A percentile compares a stretch with the other conserved stretches of the same genome.
Conservation (phyloP, 2,113 vertebrate species). For the Protobothrops mucrosquamatus region DNA sequence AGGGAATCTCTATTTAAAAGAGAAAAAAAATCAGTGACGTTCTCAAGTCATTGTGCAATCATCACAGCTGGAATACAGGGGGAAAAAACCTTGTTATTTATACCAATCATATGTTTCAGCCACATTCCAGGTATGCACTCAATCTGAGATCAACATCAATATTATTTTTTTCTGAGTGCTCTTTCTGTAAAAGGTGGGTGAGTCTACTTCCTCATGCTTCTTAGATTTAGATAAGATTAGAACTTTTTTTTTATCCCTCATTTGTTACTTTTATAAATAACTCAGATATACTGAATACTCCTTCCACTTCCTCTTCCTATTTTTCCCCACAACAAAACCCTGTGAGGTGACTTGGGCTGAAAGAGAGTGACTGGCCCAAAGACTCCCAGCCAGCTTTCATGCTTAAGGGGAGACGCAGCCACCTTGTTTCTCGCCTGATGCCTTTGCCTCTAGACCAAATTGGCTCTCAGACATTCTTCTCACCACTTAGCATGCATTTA, state of each 20-base stretch:
- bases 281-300: background rate
- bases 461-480: background rate
- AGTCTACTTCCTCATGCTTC: background rate
- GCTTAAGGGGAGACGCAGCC: background rate
- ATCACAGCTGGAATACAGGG: background rate
- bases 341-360: background rate
- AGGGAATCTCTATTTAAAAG: background rate
- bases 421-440: background rate
- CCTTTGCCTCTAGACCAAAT: background rate
- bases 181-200: background rate
- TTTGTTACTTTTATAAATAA: background rate
- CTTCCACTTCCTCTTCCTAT: background rate
- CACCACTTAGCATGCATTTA: too few species aligned
- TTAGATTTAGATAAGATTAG: background rate
- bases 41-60: background rate
- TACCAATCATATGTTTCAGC: background rate
- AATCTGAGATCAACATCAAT: background rate
- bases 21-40: background rate
- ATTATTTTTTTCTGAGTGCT: background rate
- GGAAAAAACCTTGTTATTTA: background rate
- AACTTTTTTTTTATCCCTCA: background rate
- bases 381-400: background rate
- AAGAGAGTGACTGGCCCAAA: background rate
- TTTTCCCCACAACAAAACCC: background rate
- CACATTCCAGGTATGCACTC: background rate